phyloP scores from a whole-genome alignment of 1,140 invertebrate species.

The Melipona quadrifasciata region DNA sequence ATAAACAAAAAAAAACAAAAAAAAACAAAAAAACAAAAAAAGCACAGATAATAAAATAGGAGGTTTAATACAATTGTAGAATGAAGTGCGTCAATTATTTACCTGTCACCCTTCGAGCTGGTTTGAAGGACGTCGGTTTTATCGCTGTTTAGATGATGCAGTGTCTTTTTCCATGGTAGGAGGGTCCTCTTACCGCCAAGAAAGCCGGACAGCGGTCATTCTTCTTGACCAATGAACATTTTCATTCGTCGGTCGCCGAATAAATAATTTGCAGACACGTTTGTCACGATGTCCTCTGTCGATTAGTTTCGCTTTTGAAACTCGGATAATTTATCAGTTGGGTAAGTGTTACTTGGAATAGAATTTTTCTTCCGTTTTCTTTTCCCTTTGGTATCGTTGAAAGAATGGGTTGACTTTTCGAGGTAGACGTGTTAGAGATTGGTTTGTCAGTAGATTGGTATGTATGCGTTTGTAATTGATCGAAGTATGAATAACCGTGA shows the following conservation, averaged over 20 bases:
- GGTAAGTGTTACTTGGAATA: background rate
- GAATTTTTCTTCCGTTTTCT: background rate
- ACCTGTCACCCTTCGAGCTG: conserved; percentile 39
- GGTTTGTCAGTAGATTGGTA: background rate
- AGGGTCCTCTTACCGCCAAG: background rate
- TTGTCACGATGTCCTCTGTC: background rate
- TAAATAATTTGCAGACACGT: background rate
- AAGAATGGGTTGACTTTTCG: background rate
- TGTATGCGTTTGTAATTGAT: background rate
- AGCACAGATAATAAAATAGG: conserved; percentile 63
- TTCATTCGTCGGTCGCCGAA: background rate
- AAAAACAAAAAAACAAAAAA: conserved; percentile 30
- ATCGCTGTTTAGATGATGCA: conserved; percentile 30
- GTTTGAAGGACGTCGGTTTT: conserved; percentile 30
- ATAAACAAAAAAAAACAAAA: too few relatives aligned
- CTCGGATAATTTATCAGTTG: background rate
- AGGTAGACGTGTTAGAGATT: background rate
- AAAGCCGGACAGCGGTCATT: conserved; percentile 26
- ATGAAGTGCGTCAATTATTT: conserved; percentile 46
- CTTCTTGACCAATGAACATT: conserved; percentile 1
- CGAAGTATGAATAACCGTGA: background rate
- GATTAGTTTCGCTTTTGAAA: background rate
- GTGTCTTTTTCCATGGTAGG: background rate
- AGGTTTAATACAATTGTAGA: conserved; percentile 61
- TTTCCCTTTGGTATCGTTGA: background rate